These are phyloP conservation scores for Syngnathus floridae DNA, from an alignment of 2,113 vertebrate species.

Conservation along the genomic window DNA sequence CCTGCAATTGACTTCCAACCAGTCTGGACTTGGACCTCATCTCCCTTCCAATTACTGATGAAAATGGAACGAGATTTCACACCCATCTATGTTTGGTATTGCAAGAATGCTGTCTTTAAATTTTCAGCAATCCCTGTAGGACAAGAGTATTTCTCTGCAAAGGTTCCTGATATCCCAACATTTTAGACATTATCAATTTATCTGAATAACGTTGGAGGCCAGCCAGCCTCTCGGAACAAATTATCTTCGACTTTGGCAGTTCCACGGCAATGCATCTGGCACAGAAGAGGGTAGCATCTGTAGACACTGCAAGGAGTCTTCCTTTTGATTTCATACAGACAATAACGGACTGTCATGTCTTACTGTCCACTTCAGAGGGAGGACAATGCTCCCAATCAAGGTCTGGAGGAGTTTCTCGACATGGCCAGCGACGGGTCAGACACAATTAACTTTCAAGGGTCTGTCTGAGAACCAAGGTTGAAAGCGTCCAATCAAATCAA, in stretches of 20 bases:
- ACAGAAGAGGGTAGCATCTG: neutral
- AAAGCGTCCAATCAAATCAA: constrained; percentile 54
- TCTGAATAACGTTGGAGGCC: neutral
- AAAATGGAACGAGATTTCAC: neutral
- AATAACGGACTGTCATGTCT: constrained; percentile 26
- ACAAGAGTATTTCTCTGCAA: neutral
- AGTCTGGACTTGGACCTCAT: neutral
- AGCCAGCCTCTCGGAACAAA: neutral
- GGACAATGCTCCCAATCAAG: constrained; percentile 45
- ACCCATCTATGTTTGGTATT: neutral
- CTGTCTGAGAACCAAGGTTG: constrained; percentile 41
- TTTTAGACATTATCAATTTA: neutral
- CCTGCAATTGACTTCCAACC: neutral
- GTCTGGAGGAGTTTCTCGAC: constrained; percentile 35
- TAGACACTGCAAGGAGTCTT: neutral
- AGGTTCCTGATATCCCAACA: neutral
- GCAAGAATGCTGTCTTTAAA: neutral
- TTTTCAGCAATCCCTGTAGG: neutral
- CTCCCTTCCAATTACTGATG: neutral
- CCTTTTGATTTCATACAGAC: constrained; percentile 37
- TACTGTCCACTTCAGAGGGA: constrained; percentile 38
- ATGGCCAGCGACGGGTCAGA: constrained; percentile 40
- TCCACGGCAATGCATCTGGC: neutral
- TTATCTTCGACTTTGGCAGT: neutral
- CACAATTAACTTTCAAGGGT: constrained; percentile 51